A percentile compares a stretch with the other conserved stretches of the same genome.
Conservation (phyloP, 2,888 invertebrate species). For the Aleiodes alternator region DNA sequence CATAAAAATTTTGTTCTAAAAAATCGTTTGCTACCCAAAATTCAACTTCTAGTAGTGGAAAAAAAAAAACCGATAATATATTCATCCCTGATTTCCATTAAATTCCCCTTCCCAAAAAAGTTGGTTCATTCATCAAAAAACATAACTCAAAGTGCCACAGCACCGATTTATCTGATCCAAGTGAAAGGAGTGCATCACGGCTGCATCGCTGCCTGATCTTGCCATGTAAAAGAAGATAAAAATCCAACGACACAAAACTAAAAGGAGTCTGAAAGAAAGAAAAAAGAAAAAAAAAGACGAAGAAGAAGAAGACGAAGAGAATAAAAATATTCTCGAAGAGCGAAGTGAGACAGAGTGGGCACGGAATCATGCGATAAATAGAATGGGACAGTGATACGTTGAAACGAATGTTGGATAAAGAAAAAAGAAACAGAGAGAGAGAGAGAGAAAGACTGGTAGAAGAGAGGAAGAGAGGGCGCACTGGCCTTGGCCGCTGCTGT, state of each 20-base stretch:
- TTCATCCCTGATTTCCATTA: too few species aligned
- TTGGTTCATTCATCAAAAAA: too few species aligned
- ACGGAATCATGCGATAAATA: conserved; percentile 41
- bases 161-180: neutral
- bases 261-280: neutral
- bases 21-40: neutral
- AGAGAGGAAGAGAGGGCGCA: conserved; percentile 70
- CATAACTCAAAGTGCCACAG: too few species aligned
- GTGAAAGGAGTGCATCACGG: conserved; percentile 26
- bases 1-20: neutral
- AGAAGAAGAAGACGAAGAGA: conserved; percentile 37
- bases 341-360: conserved; percentile 31
- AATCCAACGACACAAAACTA: neutral
- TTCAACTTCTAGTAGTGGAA: conserved; percentile 47
- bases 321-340: conserved; percentile 13
- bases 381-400: conserved; percentile 53
- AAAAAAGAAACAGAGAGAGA: conserved; percentile 57
- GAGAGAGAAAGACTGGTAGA: conserved; percentile 58
- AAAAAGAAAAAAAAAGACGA: conserved; percentile 16
- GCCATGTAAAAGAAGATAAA: conserved; percentile 17
- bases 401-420: conserved; percentile 44
- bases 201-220: neutral
- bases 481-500: conserved; percentile 82
- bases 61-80: neutral
- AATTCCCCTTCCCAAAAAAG: too few species aligned